These are phyloP conservation scores for Pimephales promelas DNA, from an alignment of 2,113 vertebrate genomes.

Conservation along the genomic window DNA sequence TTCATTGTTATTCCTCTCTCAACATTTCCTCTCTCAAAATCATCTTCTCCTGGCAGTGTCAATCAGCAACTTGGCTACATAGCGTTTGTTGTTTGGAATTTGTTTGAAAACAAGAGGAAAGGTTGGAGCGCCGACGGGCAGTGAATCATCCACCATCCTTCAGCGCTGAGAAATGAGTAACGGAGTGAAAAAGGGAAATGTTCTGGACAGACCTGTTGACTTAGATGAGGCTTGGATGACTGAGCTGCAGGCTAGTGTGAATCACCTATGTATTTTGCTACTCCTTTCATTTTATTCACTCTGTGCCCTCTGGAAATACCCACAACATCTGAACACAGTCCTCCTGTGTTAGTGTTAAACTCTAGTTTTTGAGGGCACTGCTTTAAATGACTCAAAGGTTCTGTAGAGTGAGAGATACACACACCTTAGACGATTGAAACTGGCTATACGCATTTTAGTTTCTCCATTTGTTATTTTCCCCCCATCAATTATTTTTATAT, in stretches of 20 bases:
- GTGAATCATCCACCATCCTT: slow-evolving; percentile 26
- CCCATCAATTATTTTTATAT: no score
- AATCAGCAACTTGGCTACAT: slow-evolving; percentile 1
- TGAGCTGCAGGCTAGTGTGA: slow-evolving; percentile 25
- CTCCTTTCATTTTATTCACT: background rate
- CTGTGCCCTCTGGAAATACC: background rate
- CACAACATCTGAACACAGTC: slow-evolving; percentile 17
- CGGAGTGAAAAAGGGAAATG: slow-evolving; percentile 1
- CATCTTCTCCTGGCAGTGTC: background rate
- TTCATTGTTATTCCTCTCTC: background rate
- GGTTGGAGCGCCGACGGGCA: background rate
- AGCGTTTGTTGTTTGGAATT: slow-evolving; percentile 21
- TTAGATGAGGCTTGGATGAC: background rate
- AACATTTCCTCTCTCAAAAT: slow-evolving; percentile 22
- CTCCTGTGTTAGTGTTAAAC: background rate
- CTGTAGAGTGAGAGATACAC: background rate
- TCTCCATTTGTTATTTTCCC: background rate
- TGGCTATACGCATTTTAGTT: background rate
- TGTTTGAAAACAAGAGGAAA: slow-evolving; percentile 35
- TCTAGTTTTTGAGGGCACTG: background rate
- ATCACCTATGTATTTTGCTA: background rate
- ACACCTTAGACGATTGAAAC: background rate
- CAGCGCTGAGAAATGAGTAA: background rate
- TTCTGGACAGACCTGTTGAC: slow-evolving; percentile 24
- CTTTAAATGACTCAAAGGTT: background rate